Evolutionary conservation across 2,888 invertebrate species (phyloP), one percentile per base, ranked within the genome.

Genomic region (Acanthosepion lycidas): DNA sequence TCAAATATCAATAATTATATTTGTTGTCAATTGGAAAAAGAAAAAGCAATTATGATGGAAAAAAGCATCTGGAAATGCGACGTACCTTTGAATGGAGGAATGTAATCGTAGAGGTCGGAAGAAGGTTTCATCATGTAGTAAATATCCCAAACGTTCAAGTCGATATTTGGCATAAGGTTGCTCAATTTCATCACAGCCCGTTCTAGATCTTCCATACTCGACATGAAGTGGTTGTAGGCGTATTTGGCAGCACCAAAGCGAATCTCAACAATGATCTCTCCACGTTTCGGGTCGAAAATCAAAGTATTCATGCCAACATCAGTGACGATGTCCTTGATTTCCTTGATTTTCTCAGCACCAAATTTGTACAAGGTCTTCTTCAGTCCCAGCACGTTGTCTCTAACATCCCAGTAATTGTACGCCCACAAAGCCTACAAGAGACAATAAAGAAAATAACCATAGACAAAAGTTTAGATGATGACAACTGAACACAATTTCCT

Each of bases 101-200:
- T 96, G 98, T 99, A 98, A 95, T 98, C 98, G 94, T 98, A 98
- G 4, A 98, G 98, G 97, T 99, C 98, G 20, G 91, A 98, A 96
- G 98, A 98, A 0, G 98, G 98, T 95, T 98, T 98, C 96, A 98
- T 98, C 96, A 98, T 98, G 97, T 98, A 98, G 97, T 98, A 98
- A 95, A 98, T 98, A 33, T 98, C 98, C 98, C 98, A 98, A 94
- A 99, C 98, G 49, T 98, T 96, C 95, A 96, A 96, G 93, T 97
- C 94, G 0, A 92, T 93, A 26, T 95, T 94, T 42, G 95, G 95
- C 33, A 96, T 51, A 64, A 92, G 49, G 28, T 92, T 92, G 26
- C n/a, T 49, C 15, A 51, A 78, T 23, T 92, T 92, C 49, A 8
- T 48, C 23, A 92, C 26, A 49, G 92, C 26, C 4, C 49, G 92